phyloP scores from a whole-genome alignment of 2,797 vertebrate genomes.

The Eptatretus atami region DNA sequence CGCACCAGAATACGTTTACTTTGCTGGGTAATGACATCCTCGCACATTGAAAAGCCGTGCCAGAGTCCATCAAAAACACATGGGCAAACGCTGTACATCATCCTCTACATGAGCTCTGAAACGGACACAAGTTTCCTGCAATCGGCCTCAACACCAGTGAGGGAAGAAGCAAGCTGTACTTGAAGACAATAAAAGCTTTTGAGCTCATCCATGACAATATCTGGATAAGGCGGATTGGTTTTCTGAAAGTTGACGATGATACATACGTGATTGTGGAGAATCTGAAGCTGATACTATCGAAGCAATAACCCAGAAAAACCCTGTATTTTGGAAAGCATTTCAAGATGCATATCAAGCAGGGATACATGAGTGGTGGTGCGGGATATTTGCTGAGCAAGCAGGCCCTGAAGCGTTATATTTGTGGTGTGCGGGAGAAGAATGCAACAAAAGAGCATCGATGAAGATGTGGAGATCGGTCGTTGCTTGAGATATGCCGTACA shows the following conservation, averaged over 20 bases:
- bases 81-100: constrained; percentile 36
- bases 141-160: constrained; percentile 43
- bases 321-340: constrained; percentile 72
- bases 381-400: constrained; percentile 79
- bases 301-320: constrained; percentile 33
- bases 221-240: constrained; percentile 71
- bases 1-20: constrained; percentile 24
- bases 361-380: constrained; percentile 89
- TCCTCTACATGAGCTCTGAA: constrained; percentile 53
- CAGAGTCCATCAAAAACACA: constrained; percentile 29
- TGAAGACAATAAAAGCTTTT: constrained; percentile 64
- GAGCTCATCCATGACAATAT: constrained; percentile 42
- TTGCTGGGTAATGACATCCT: constrained; percentile 64
- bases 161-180: constrained; percentile 46
- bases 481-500: constrained; percentile 77
- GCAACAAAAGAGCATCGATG: constrained; percentile 63
- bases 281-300: constrained; percentile 49
- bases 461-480: constrained; percentile 63
- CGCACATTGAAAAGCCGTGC: constrained; percentile 32
- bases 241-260: constrained; percentile 82
- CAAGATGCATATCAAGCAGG: constrained; percentile 64
- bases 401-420: constrained; percentile 48
- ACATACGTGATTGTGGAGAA: constrained; percentile 69
- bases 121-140: constrained; percentile 31
- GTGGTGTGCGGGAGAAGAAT: constrained; percentile 47